Conservation (phyloP, 2,888 invertebrate genomes). For the Incurvaria masculella region DNA sequence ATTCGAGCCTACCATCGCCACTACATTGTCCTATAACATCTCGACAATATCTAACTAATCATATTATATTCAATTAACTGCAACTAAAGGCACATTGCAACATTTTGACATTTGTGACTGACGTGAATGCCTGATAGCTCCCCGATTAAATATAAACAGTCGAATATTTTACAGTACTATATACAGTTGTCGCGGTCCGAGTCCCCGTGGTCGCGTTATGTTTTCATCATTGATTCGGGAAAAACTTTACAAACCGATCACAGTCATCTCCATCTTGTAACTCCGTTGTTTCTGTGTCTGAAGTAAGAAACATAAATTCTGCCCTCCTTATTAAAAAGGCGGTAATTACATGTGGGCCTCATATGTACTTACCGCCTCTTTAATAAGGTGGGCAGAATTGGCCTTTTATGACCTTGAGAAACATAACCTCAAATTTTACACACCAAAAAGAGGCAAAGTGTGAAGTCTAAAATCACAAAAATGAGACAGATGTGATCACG, state of each 20-base stretch:
- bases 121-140: constrained; percentile 58
- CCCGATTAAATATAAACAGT: constrained; percentile 20
- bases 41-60: constrained; percentile 56
- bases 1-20: constrained; percentile 53
- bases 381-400: too few relatives aligned
- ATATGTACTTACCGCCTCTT: too few relatives aligned
- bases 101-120: constrained; percentile 33
- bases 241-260: constrained; percentile 39
- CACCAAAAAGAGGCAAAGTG: constrained; percentile 25
- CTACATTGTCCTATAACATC: constrained; percentile 56
- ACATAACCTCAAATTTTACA: neutral
- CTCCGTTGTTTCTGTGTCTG: constrained; percentile 43
- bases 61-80: constrained; percentile 47
- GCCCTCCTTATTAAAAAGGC: too few relatives aligned
- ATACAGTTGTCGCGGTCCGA: constrained; percentile 10
- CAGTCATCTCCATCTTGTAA: constrained; percentile 43
- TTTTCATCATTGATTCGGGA: too few relatives aligned
- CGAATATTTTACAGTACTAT: constrained; percentile 25
- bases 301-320: constrained; percentile 20
- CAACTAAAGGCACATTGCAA: constrained; percentile 30
- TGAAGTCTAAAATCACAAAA: neutral
- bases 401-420: neutral
- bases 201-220: too few relatives aligned
- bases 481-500: neutral
- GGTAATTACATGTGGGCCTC: too few relatives aligned